phyloP scores from a whole-genome alignment of 2,113 vertebrate genomes.

The Melanostigma gelatinosum region DNA sequence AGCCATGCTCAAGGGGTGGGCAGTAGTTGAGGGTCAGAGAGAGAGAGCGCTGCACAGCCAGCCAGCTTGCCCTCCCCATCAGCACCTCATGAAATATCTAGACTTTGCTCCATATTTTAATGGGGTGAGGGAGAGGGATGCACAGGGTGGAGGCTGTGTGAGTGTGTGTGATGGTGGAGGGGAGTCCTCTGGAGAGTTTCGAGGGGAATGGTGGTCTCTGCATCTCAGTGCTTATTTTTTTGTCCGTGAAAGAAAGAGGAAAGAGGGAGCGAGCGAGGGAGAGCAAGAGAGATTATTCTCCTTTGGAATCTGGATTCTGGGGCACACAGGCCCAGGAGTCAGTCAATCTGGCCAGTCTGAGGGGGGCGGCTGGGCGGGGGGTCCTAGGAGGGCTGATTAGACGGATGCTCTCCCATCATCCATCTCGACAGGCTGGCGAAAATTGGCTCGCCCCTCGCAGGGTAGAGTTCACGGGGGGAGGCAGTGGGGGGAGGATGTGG shows the following conservation, averaged over 20 bases:
- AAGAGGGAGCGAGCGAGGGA: slow-evolving; percentile 47
- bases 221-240: slow-evolving; percentile 64
- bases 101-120: slow-evolving; percentile 78
- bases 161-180: slow-evolving; percentile 57
- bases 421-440: slow-evolving; percentile 97
- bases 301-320: slow-evolving; percentile 81
- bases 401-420: slow-evolving; percentile 98
- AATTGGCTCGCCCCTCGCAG: slow-evolving; percentile 98
- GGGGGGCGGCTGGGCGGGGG: slow-evolving; percentile 85
- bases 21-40: slow-evolving; percentile 69
- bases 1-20: slow-evolving; percentile 53
- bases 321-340: slow-evolving; percentile 83
- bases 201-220: slow-evolving; percentile 67
- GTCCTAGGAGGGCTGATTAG: slow-evolving; percentile 99
- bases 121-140: slow-evolving; percentile 65
- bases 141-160: slow-evolving; percentile 45
- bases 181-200: slow-evolving; percentile 64
- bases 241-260: slow-evolving; percentile 58
- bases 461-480: slow-evolving; percentile 94
- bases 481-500: slow-evolving; percentile 77
- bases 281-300: slow-evolving; percentile 76
- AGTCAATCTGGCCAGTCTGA: slow-evolving; percentile 82
- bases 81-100: slow-evolving; percentile 79
- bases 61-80: slow-evolving; percentile 68
- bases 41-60: slow-evolving; percentile 45